These are phyloP conservation scores for Philantomba maxwellii DNA, from an alignment of 2,113 vertebrate genomes.

Conservation along the genomic window DNA sequence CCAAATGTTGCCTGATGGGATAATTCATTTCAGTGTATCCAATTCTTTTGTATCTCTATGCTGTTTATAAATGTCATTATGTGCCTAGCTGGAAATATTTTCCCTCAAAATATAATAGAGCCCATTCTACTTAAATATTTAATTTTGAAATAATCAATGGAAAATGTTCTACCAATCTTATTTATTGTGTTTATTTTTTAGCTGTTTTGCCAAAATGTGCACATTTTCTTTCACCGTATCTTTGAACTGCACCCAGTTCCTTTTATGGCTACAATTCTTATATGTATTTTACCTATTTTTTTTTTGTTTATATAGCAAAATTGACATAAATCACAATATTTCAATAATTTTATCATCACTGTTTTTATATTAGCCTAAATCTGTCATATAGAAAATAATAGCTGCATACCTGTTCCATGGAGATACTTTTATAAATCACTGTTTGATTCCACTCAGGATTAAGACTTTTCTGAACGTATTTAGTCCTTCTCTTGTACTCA, in stretches of 20 bases:
- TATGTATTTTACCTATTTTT: not conserved
- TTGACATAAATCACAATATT: not conserved
- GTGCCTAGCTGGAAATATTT: not conserved
- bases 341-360: not conserved
- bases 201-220: not conserved
- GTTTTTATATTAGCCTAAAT: not conserved
- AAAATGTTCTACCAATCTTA: not conserved
- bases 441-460: conserved; percentile 99
- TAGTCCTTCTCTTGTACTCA: conserved; percentile 96
- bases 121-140: not conserved
- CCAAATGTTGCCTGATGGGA: not conserved
- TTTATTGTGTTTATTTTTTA: not conserved
- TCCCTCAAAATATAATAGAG: not conserved
- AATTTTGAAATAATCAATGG: not conserved
- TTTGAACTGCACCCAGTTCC: not conserved
- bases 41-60: not conserved
- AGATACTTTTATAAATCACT: conserved; percentile 99
- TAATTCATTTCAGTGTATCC: not conserved
- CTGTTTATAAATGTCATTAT: not conserved
- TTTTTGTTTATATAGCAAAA: not conserved
- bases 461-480: conserved; percentile 93
- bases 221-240: not conserved
- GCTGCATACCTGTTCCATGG: conserved; percentile 91
- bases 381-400: not conserved
- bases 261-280: not conserved